Percentiles rank a stretch among this genome's conserved stretches.
These are phyloP conservation scores for Nemotelus pantherinus DNA, from an alignment of 2,888 invertebrate species.

Conservation along the genomic window DNA sequence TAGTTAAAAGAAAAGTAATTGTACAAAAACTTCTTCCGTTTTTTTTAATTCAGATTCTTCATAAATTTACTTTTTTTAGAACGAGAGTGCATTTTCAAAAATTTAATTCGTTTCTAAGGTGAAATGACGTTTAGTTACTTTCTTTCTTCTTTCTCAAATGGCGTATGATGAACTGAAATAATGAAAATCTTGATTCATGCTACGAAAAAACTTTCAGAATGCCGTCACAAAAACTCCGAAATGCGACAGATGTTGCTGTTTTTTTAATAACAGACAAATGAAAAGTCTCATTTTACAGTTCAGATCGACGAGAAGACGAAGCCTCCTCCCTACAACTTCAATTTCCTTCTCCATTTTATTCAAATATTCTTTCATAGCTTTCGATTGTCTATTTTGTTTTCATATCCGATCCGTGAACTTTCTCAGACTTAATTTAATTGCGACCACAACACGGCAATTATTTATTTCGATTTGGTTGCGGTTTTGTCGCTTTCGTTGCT, in stretches of 20 bases:
- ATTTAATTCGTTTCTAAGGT: too few relatives aligned
- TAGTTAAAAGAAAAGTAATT: too few relatives aligned
- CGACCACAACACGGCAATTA: conserved; percentile 40
- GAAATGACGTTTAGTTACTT: too few relatives aligned
- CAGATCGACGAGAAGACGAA: background rate
- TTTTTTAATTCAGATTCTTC: too few relatives aligned
- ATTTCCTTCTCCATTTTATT: conserved; percentile 30
- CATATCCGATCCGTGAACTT: conserved; percentile 34
- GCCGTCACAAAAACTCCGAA: background rate
- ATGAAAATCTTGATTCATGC: too few relatives aligned
- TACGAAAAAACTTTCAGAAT: too few relatives aligned
- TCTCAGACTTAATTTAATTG: conserved; percentile 40
- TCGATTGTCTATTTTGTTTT: conserved; percentile 27
- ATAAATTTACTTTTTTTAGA: too few relatives aligned
- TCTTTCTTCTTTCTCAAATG: too few relatives aligned
- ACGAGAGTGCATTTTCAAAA: too few relatives aligned
- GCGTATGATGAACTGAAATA: too few relatives aligned
- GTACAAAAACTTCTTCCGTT: too few relatives aligned
- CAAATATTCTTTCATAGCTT: conserved; percentile 33
- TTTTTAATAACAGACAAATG: background rate
- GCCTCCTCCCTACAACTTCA: conserved; percentile 2
- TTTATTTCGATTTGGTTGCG: conserved; percentile 39
- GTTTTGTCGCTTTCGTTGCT: conserved; percentile 28
- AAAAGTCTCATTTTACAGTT: background rate
- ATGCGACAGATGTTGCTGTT: background rate